phyloP scores from a whole-genome alignment of 2,113 vertebrate genomes.

The Ptilorrhoa leucosticta region DNA sequence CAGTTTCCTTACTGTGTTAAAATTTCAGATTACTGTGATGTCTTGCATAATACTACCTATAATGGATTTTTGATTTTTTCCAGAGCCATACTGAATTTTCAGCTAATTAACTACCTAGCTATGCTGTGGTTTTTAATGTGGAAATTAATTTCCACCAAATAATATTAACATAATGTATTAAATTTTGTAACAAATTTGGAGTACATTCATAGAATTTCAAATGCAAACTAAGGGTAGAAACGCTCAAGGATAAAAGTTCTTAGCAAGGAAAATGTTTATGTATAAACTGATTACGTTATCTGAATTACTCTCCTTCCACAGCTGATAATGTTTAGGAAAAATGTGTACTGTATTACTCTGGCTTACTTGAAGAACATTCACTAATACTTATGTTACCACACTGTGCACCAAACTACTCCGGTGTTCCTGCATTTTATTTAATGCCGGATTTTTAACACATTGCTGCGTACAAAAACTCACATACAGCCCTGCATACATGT shows the following conservation, averaged over 20 bases:
- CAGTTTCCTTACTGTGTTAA: not conserved
- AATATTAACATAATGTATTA: not conserved
- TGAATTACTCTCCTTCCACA: not conserved
- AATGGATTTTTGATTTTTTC: not conserved
- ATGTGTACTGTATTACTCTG: not conserved
- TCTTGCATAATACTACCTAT: not conserved
- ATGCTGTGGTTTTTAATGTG: not conserved
- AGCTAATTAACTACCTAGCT: not conserved
- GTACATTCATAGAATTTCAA: not conserved
- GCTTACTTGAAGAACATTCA: not conserved
- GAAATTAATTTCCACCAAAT: not conserved
- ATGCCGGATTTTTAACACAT: not conserved
- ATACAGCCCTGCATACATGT: fast-evolving
- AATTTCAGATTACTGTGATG: not conserved
- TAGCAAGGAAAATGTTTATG: not conserved
- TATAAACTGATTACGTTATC: not conserved
- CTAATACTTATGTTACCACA: not conserved
- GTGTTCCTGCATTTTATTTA: not conserved
- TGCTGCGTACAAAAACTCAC: not conserved
- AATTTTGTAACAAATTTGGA: not conserved
- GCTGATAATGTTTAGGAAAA: not conserved
- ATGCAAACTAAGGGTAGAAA: not conserved
- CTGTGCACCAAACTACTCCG: not conserved
- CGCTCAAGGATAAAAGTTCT: not conserved
- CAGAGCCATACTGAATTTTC: not conserved